These are phyloP conservation scores for Platichthys stellatus DNA, from an alignment of 2,113 vertebrate genomes.

Conservation along the genomic window DNA sequence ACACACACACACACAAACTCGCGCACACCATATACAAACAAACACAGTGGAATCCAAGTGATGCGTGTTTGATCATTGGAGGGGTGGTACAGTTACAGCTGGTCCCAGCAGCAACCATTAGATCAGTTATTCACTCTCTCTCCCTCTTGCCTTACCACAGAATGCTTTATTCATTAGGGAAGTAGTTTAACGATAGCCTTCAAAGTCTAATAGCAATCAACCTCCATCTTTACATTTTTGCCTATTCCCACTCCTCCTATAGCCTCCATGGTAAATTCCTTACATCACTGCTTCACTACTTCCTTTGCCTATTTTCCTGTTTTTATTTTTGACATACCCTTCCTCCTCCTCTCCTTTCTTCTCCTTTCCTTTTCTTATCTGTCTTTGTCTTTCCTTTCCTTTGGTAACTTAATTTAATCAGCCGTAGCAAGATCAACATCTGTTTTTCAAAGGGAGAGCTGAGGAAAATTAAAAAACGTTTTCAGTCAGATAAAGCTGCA, in stretches of 20 bases:
- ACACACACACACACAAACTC: conserved; percentile 4
- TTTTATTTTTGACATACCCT: background rate
- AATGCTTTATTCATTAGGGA: conserved; percentile 65
- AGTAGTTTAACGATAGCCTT: conserved; percentile 53
- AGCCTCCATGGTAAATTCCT: background rate
- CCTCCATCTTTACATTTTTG: conserved; percentile 37
- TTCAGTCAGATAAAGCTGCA: background rate
- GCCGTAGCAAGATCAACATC: conserved; percentile 4
- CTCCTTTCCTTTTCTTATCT: background rate
- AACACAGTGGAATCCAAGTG: conserved; percentile 33
- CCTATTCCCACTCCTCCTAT: conserved; percentile 12
- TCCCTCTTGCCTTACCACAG: conserved; percentile 38
- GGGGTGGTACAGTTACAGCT: conserved; percentile 59
- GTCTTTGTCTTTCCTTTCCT: background rate
- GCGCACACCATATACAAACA: conserved; percentile 27
- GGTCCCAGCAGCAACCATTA: conserved; percentile 60
- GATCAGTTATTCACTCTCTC: conserved; percentile 52
- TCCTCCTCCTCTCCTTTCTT: background rate
- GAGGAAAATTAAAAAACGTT: conserved; percentile 8
- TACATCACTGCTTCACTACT: background rate
- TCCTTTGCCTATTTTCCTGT: background rate
- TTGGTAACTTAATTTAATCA: background rate
- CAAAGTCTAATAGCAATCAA: conserved; percentile 49
- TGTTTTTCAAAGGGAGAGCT: conserved; percentile 8
- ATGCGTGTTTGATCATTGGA: conserved; percentile 60